phyloP scores from a whole-genome alignment of 2,113 vertebrate species.

The Hemibagrus wyckioides region DNA sequence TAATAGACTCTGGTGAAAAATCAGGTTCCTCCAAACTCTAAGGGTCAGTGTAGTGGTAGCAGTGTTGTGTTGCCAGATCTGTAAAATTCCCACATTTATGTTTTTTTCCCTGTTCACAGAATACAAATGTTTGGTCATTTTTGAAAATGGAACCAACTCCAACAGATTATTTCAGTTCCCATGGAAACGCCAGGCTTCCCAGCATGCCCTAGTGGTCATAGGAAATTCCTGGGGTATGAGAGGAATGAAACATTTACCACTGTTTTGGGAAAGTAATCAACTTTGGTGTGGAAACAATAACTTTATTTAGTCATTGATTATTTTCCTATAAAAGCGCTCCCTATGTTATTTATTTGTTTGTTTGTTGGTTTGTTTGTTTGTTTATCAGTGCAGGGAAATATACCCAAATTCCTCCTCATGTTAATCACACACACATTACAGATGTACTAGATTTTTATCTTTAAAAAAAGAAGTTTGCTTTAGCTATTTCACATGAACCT shows the following conservation, averaged over 20 bases:
- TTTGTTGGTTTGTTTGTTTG: background rate
- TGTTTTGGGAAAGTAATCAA: background rate
- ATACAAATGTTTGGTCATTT: background rate
- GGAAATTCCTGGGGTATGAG: background rate
- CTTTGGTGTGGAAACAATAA: background rate
- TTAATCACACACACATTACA: background rate
- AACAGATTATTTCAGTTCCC: background rate
- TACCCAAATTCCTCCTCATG: background rate
- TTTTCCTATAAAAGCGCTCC: background rate
- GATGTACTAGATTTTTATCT: background rate
- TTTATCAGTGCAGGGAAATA: background rate
- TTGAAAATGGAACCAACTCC: background rate
- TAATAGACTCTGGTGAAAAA: background rate
- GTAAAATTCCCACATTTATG: background rate
- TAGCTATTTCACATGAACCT: background rate
- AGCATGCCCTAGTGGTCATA: background rate
- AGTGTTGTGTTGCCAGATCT: background rate
- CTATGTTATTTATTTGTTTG: background rate
- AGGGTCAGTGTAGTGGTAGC: background rate
- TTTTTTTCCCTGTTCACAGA: background rate
- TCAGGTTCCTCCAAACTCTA: background rate
- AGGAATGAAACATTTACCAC: background rate
- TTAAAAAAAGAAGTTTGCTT: background rate
- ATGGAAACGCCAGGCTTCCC: background rate
- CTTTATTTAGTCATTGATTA: background rate